Percentiles rank a stretch among this genome's conserved stretches.
These are phyloP conservation scores for Verasper variegatus DNA, from an alignment of 2,113 vertebrate species.

Conservation along the genomic window DNA sequence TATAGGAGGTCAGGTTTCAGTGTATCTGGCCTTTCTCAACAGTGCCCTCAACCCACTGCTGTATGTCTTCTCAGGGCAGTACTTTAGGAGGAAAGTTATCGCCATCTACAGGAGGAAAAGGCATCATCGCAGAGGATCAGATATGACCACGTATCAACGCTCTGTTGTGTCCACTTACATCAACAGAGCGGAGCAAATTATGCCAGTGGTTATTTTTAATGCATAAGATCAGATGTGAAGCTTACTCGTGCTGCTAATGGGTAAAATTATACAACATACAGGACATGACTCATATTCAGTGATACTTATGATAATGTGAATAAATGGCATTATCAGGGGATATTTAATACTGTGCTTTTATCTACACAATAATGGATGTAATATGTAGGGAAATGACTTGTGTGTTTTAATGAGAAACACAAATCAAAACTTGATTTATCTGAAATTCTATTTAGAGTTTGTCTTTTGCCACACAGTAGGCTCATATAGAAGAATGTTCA, in stretches of 20 bases:
- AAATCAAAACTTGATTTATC: background rate
- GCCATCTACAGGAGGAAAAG: slow-evolving; percentile 80
- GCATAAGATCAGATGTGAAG: slow-evolving; percentile 12
- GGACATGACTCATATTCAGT: slow-evolving; percentile 8
- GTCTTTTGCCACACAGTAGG: background rate
- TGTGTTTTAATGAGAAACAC: background rate
- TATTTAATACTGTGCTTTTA: background rate
- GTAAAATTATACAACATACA: background rate
- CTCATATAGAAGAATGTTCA: no score
- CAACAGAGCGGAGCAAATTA: slow-evolving; percentile 75
- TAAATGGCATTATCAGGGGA: background rate
- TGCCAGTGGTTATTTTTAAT: slow-evolving; percentile 50
- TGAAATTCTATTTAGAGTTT: background rate
- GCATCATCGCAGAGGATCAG: slow-evolving; percentile 65
- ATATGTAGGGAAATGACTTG: slow-evolving; percentile 15
- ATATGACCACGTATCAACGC: slow-evolving; percentile 66
- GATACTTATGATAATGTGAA: background rate
- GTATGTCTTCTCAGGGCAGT: slow-evolving; percentile 91
- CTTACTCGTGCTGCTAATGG: slow-evolving; percentile 5
- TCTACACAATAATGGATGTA: slow-evolving; percentile 16
- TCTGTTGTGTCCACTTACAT: slow-evolving; percentile 74
- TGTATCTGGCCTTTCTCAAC: slow-evolving; percentile 88
- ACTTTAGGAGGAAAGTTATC: slow-evolving; percentile 88
- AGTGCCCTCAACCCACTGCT: slow-evolving; percentile 92
- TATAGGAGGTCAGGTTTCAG: slow-evolving; percentile 81